Conservation (phyloP, 2,113 vertebrate genomes). For the Protomyctophum bolini region DNA sequence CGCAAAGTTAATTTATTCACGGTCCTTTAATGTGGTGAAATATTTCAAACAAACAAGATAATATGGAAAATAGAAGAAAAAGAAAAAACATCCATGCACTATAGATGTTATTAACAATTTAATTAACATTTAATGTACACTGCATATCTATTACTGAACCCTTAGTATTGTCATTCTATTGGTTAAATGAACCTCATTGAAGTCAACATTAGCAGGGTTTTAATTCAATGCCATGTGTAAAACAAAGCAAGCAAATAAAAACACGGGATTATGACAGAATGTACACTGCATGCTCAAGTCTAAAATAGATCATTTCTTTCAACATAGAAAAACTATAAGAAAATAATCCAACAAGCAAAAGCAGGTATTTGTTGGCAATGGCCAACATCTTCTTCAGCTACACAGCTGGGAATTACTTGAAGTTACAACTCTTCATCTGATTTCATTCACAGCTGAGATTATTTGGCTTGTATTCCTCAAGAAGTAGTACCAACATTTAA, state of each 20-base stretch:
- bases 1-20: neutral
- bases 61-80: conserved; percentile 8
- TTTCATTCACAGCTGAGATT: conserved; percentile 54
- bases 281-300: neutral
- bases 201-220: conserved; percentile 31
- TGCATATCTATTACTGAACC: conserved; percentile 26
- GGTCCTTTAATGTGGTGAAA: conserved; percentile 1
- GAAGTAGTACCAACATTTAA: conserved; percentile 37
- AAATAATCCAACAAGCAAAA: neutral
- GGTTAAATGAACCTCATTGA: conserved; percentile 12
- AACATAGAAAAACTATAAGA: neutral
- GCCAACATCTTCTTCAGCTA: neutral
- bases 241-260: conserved; percentile 1
- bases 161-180: conserved; percentile 33
- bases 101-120: conserved; percentile 27
- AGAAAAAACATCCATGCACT: conserved; percentile 12
- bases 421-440: conserved; percentile 16
- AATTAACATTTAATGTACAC: conserved; percentile 16
- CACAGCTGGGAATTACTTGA: neutral
- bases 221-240: neutral
- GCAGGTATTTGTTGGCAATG: neutral
- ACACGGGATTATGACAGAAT: conserved; percentile 16
- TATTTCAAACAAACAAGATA: neutral
- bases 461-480: conserved; percentile 59
- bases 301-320: neutral